These are phyloP conservation scores for Acrocera orbiculus DNA, from an alignment of 2,888 invertebrate species.

Conservation along the genomic window DNA sequence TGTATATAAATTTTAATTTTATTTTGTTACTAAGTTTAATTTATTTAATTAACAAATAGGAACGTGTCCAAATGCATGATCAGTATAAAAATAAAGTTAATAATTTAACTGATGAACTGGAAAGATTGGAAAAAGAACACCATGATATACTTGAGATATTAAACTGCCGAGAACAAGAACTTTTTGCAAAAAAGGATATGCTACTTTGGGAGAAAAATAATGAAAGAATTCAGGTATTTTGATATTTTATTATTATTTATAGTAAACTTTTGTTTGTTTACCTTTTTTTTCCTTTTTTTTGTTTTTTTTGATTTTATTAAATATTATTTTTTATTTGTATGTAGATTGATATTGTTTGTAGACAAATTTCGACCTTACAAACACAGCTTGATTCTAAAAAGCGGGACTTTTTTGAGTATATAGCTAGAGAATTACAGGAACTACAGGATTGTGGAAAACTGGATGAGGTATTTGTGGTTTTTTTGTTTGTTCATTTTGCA, in stretches of 20 bases:
- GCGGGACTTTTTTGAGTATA: conserved; percentile 35
- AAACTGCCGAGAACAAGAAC: conserved; percentile 36
- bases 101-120: conserved; percentile 33
- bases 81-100: conserved; percentile 29
- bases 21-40: conserved; percentile 2
- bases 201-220: conserved; percentile 31
- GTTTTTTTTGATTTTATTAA: conserved; percentile 22
- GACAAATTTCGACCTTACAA: conserved; percentile 39
- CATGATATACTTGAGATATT: conserved; percentile 38
- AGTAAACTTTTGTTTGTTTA: conserved; percentile 11
- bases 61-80: conserved; percentile 33
- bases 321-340: conserved; percentile 23
- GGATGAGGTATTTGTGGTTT: conserved; percentile 29
- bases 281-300: conserved; percentile 13
- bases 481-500: conserved; percentile 8
- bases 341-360: conserved; percentile 50
- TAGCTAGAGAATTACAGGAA: conserved; percentile 34
- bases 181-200: conserved; percentile 30
- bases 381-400: conserved; percentile 36
- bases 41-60: conserved; percentile 25
- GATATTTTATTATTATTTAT: conserved; percentile 18
- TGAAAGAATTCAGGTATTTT: conserved; percentile 28
- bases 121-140: conserved; percentile 32
- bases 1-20: conserved; percentile 14
- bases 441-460: conserved; percentile 35